Evolutionary conservation across 2,888 invertebrate genomes (phyloP).

Genomic region (Parascotia fuliginaria): DNA sequence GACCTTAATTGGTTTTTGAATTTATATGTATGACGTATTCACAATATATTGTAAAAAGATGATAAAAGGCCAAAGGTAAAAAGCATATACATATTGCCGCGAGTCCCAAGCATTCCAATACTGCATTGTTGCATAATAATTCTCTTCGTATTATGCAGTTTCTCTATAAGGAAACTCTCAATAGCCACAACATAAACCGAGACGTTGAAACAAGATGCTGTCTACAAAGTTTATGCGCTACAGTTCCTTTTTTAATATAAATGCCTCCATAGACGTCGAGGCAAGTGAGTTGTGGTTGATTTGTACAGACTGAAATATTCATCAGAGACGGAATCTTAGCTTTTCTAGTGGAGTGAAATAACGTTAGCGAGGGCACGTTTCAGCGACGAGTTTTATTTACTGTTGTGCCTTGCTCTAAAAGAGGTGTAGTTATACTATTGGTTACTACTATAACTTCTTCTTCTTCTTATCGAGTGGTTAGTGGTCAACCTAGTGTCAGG

Average conservation of each 20-base stretch:
- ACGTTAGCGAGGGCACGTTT: neutral
- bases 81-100: no score
- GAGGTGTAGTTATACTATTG: no score
- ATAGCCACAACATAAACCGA: slow-evolving; percentile 4
- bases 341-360: slow-evolving; percentile 6
- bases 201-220: slow-evolving; percentile 12
- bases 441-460: no score
- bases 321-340: slow-evolving; percentile 11
- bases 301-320: slow-evolving; percentile 19
- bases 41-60: no score
- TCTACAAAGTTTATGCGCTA: slow-evolving; percentile 2
- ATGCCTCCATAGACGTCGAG: slow-evolving; percentile 7
- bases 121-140: slow-evolving; percentile 1
- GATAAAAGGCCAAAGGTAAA: no score
- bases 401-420: no score
- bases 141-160: slow-evolving; percentile 8
- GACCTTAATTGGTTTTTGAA: no score
- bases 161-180: neutral
- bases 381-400: neutral
- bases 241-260: slow-evolving; percentile 4
- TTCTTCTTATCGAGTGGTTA: no score
- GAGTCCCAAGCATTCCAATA: neutral
- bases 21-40: no score
- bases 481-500: no score
- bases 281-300: slow-evolving; percentile 9